Evolutionary conservation across 92 coral and sea anemone species (phyloP).

Genomic region (Galaxea fascicularis): DNA sequence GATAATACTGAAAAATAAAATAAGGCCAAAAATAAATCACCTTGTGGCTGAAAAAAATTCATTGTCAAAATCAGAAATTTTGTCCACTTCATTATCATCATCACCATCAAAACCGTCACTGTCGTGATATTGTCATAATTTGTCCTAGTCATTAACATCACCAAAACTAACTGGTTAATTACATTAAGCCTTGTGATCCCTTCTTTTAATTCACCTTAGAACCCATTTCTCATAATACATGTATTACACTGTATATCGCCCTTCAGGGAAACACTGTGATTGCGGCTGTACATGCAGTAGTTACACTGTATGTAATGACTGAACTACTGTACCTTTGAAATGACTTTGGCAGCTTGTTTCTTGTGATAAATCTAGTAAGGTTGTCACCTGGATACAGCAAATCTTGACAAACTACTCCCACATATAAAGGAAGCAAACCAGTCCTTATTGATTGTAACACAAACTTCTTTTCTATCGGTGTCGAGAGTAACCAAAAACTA

Average conservation of each 20-base stretch:
- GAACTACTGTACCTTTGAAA: constrained; percentile 73
- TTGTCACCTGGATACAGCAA: constrained; percentile 56
- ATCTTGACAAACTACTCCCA: constrained; percentile 48
- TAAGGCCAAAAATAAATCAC: not conserved
- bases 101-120: not conserved
- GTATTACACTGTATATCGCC: not conserved
- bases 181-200: too few relatives aligned
- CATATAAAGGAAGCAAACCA: constrained; percentile 21
- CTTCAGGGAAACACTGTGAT: not conserved
- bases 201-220: too few relatives aligned
- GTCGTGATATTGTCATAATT: not conserved
- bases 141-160: too few relatives aligned
- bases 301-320: not conserved
- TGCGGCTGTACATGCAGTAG: too few relatives aligned
- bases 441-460: not conserved
- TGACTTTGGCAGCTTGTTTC: constrained; percentile 68
- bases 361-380: constrained; percentile 54
- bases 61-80: too few relatives aligned
- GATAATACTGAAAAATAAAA: constrained; percentile 32
- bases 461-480: too few relatives aligned
- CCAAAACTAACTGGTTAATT: too few relatives aligned
- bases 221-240: too few relatives aligned
- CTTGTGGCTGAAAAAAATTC: too few relatives aligned
- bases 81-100: not conserved
- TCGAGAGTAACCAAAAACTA: too few relatives aligned